Conservation (phyloP, 2,113 vertebrate species). For the Phoxinus phoxinus region DNA sequence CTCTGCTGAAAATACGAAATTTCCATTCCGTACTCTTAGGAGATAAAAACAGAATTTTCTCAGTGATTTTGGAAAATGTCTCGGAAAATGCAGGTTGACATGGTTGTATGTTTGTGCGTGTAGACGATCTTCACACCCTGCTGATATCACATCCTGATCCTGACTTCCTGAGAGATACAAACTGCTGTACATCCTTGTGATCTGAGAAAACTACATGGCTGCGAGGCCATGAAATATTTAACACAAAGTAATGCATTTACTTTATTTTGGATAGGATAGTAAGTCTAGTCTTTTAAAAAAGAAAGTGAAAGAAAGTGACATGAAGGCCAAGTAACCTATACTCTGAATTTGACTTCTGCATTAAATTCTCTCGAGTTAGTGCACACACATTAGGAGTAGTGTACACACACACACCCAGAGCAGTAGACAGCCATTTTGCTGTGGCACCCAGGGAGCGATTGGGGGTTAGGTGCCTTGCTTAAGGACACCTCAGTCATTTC, state of each 20-base stretch:
- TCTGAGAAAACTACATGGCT: not conserved
- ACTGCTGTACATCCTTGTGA: slow-evolving; percentile 17
- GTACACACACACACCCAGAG: no score
- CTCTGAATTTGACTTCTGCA: no score
- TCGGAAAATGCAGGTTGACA: slow-evolving; percentile 2
- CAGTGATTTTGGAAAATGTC: not conserved
- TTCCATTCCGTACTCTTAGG: not conserved
- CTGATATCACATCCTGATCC: slow-evolving; percentile 22
- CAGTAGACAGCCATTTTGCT: no score
- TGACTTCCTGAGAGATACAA: not conserved
- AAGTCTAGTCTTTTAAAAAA: not conserved
- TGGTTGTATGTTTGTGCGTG: slow-evolving; percentile 3
- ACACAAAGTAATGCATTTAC: not conserved
- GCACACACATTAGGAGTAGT: no score
- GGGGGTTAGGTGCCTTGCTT: no score
- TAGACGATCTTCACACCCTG: slow-evolving; percentile 6
- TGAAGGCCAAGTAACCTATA: no score
- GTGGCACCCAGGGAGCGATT: no score
- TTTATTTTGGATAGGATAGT: not conserved
- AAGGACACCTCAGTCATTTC: no score
- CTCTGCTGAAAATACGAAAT: not conserved
- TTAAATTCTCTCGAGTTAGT: no score
- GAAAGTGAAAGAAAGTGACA: no score
- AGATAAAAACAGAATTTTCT: not conserved
- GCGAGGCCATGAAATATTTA: not conserved